phyloP scores from a whole-genome alignment of 2,797 vertebrate genomes.

The Muscicapa comitata region DNA sequence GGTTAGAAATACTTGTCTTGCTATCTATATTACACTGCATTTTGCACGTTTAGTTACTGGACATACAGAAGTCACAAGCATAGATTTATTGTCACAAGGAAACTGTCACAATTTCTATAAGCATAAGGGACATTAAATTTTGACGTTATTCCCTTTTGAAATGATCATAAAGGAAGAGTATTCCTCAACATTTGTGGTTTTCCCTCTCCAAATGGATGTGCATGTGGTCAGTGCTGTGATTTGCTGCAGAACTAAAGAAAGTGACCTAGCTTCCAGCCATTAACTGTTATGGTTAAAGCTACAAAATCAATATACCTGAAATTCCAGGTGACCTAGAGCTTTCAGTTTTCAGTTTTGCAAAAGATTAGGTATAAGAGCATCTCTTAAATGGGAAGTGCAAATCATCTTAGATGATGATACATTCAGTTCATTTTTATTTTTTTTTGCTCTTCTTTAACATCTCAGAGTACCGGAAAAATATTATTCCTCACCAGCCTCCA shows the following conservation, averaged over 20 bases:
- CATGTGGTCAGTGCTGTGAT: not conserved
- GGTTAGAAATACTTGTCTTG: not conserved
- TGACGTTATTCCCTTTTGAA: not conserved
- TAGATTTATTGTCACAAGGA: not conserved
- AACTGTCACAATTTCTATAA: not conserved
- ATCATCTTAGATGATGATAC: not conserved
- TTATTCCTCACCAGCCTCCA: not conserved
- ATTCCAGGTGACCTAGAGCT: not conserved
- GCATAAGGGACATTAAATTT: not conserved
- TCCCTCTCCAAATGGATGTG: not conserved
- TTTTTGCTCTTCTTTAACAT: not conserved
- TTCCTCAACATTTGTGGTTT: not conserved
- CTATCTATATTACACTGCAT: not conserved
- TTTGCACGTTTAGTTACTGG: not conserved
- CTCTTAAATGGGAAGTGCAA: not conserved
- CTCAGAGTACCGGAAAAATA: not conserved
- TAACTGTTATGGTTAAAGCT: not conserved
- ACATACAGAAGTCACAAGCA: not conserved
- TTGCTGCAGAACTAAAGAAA: not conserved
- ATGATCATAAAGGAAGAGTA: not conserved
- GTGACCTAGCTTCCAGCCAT: not conserved
- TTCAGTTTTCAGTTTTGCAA: not conserved
- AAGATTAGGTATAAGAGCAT: not conserved
- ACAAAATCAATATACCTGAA: not conserved
- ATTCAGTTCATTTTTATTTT: no score